Base-by-base conservation (phyloP, 2,888 invertebrate genomes). In the Megastigmus dorsalis region DNA sequence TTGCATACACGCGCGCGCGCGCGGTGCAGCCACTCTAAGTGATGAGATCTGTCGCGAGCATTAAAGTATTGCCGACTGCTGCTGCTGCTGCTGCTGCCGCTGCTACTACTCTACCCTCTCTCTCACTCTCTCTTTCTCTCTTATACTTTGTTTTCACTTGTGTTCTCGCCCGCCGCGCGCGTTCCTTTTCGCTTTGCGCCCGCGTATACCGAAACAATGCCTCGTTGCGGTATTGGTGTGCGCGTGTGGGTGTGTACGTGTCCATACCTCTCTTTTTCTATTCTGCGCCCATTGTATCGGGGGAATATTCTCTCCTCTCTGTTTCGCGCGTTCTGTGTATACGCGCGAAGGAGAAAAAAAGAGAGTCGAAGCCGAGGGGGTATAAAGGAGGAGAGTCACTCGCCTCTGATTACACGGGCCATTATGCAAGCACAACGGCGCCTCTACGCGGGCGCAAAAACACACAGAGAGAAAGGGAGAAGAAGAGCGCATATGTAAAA, bases 351-450 rank as follows among this genome's bases (percentile, higher is more conserved):
- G 50, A 41, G 50, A 20, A 50, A 48, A 38, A 15, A 23, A 15
- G 30, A 36, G 18, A 4, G 65, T 23, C 23, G 50, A 9, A 36
- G 5, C 30, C 38, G 38, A 55, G 45, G 43, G 50, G 60, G 59
- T 65, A 75, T 55, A 71, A 43, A 28, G 54, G 33, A 33, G 13
- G 81, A 83, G 82, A 84, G 84, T 85, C 84, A 85, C 86, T 87
- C 86, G 85, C 83, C 83, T 83, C 84, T 87, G 87, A 87, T 87
- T 87, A 87, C 86, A 87, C 84, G 86, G 84, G 77, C 86, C 86
- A 86, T 87, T 86, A 85, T 86, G 84, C 86, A 86, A 85, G 84
- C 82, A 86, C 84, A 87, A 86, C 86, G 82, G 80, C 77, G 80
- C 80, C 80, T n/a, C n/a, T 82, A 18, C 59, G 48, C 30, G n/a